A percentile compares a stretch with the other conserved stretches of the same genome.
Evolutionary conservation across 2,113 vertebrate genomes (phyloP).

Genomic region (Cairina moschata): DNA sequence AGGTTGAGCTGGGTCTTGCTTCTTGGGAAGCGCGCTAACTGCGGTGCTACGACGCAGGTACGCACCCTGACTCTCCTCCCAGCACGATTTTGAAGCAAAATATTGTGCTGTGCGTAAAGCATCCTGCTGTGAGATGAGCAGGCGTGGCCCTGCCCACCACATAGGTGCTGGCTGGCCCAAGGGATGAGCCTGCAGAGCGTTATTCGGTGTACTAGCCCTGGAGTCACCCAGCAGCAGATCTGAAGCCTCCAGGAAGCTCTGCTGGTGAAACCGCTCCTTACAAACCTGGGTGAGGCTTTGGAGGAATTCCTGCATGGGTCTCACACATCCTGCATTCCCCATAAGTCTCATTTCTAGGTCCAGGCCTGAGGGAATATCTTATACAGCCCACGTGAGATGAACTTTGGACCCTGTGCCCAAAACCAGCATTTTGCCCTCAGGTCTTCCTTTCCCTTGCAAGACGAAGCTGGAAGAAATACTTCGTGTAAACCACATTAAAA

Average conservation of each 20-base stretch:
- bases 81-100: background rate
- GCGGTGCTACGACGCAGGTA: rapidly evolving
- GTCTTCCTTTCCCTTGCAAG: background rate
- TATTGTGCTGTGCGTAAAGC: background rate
- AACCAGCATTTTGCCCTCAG: background rate
- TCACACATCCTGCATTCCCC: background rate
- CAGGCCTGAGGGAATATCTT: background rate
- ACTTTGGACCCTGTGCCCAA: background rate
- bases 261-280: background rate
- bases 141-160: rapidly evolving
- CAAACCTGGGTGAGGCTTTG: background rate
- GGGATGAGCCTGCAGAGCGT: background rate
- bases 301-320: background rate
- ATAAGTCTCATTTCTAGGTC: background rate
- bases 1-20: background rate
- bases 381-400: background rate
- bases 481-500: background rate
- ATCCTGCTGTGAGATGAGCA: background rate
- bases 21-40: background rate
- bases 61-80: rapidly evolving
- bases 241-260: background rate
- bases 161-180: background rate
- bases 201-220: background rate
- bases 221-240: background rate
- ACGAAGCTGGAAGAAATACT: background rate